These are phyloP conservation scores for Scomber japonicus DNA, from an alignment of 2,113 vertebrate species.

Conservation along the genomic window DNA sequence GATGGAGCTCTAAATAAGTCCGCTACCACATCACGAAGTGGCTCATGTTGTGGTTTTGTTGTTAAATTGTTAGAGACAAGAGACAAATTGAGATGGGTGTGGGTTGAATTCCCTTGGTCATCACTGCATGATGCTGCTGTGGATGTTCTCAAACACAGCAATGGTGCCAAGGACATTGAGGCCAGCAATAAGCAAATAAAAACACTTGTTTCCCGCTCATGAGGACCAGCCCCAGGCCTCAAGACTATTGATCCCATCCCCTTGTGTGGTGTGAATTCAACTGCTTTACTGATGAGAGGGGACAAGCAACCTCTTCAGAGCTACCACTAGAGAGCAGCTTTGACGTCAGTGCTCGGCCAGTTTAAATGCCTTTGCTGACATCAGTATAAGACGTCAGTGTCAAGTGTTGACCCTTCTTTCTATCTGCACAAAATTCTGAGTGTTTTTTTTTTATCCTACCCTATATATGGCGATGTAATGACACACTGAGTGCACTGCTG, in stretches of 20 bases:
- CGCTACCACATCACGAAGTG: slow-evolving; percentile 3
- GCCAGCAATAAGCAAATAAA: slow-evolving; percentile 6
- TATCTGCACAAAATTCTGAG: slow-evolving; percentile 13
- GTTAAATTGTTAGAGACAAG: slow-evolving; percentile 19
- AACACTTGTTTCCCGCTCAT: slow-evolving; percentile 1
- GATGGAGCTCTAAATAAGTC: slow-evolving; percentile 3
- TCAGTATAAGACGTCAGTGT: slow-evolving; percentile 31
- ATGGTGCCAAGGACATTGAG: slow-evolving; percentile 1
- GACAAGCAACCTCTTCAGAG: slow-evolving; percentile 41
- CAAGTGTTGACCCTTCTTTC: slow-evolving; percentile 4
- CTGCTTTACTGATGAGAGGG: slow-evolving; percentile 34
- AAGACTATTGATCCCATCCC: slow-evolving; percentile 5
- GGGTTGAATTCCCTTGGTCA: slow-evolving; percentile 4
- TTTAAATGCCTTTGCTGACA: slow-evolving; percentile 33
- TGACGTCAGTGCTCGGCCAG: slow-evolving; percentile 38
- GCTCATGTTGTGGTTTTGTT: slow-evolving; percentile 23
- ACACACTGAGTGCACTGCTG: background rate
- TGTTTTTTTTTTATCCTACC: background rate
- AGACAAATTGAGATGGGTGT: slow-evolving; percentile 46
- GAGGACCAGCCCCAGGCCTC: background rate
- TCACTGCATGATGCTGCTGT: slow-evolving; percentile 9
- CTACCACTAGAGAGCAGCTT: slow-evolving; percentile 58
- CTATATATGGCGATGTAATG: background rate
- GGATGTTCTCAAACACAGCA: slow-evolving; percentile 6
- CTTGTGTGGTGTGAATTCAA: slow-evolving; percentile 10